Evolutionary conservation across 2,888 invertebrate species (phyloP), one percentile per base, ranked within the genome.

Genomic region (Autographa pulchrina): DNA sequence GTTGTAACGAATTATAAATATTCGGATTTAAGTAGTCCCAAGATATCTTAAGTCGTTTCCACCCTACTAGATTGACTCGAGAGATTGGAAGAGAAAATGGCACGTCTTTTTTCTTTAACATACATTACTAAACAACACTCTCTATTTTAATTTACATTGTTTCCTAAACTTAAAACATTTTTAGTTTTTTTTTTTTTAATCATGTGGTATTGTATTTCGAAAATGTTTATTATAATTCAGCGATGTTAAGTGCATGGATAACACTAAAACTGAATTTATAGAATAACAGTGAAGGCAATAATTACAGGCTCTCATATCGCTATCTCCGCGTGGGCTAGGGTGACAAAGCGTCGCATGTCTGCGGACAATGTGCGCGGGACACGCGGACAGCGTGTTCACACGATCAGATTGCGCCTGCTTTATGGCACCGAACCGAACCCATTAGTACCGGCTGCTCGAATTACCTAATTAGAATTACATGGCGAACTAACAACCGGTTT

Each of bases 401-500:
- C 93, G 92, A 95, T 95, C 95, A 91, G 95, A 95, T 95, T 94
- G 92, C 86, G 88, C 85, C 73, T 92, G 90, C 87, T 94, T 93
- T 94, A 94, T 93, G 91, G 94, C 91, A 89, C 88, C 89, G 89
- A 89, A 83, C 87, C 87, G 82, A 89, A 85, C 88, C 93, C 94
- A 95, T 95, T 95, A 95, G 93, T 89, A 89, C 86, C 86, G 88
- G 85, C 90, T 90, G 90, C 90, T 90, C 90, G 92, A 91, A 93
- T 94, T 94, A 94, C 94, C 95, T 95, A 95, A 95, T 95, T 95
- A 95, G 94, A 94, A 93, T 92, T 93, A 93, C 93, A 92, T 87
- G 91, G 86, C 84, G 83, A 82, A 81, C 80, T 81, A 82, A 78
- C 79, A 88, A 91, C 92, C 88, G 90, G 92, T 92, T 90, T 85